Conservation (phyloP, 2,888 invertebrate species). For the Trachelus iudaicus region DNA sequence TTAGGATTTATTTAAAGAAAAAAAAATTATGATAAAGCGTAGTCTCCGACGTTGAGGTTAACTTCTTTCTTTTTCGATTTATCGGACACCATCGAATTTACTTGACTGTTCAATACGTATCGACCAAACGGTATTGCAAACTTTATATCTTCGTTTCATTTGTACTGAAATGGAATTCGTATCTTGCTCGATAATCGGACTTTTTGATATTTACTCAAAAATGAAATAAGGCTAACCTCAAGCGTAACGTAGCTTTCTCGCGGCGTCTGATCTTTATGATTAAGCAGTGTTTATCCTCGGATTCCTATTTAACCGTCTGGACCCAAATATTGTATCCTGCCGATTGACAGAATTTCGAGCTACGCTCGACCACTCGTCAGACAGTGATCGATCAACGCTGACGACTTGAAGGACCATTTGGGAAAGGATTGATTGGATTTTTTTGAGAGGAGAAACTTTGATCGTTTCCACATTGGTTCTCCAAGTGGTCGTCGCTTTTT, state of each 20-base stretch:
- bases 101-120: neutral
- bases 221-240: neutral
- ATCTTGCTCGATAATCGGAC: neutral
- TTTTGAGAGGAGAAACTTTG: neutral
- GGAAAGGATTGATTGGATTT: constrained; percentile 7
- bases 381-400: constrained; percentile 20
- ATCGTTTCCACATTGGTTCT: constrained; percentile 19
- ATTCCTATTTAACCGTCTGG: neutral
- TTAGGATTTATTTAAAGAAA: neutral
- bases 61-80: neutral
- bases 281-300: neutral
- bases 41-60: neutral
- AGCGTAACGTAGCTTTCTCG: neutral
- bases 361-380: neutral
- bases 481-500: constrained; percentile 34
- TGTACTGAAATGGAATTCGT: neutral
- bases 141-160: neutral
- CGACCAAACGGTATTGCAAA: neutral
- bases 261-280: neutral
- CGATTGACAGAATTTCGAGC: neutral
- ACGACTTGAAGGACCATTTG: constrained; percentile 23
- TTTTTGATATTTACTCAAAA: neutral
- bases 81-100: neutral
- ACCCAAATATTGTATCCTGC: neutral
- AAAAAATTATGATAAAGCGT: neutral